Percentiles rank a stretch among this genome's conserved stretches.
These are phyloP conservation scores for Hymenopus coronatus DNA, from an alignment of 2,888 invertebrate genomes.

Conservation along the genomic window DNA sequence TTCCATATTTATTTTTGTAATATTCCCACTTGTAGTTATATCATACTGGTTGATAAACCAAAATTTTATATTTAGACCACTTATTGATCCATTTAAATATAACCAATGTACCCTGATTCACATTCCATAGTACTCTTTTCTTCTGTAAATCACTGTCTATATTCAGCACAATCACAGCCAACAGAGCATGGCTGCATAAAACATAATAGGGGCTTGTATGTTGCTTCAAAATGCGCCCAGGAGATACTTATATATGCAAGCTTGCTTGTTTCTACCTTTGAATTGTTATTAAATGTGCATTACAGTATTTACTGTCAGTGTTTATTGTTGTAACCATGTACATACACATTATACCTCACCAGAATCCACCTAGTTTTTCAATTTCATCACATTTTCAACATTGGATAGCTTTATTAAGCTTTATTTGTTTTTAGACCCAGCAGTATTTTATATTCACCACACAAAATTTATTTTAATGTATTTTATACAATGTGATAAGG, in stretches of 20 bases:
- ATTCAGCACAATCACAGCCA: neutral
- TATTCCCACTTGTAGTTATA: neutral
- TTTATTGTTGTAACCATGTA: neutral
- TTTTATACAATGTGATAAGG: neutral
- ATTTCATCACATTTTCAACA: neutral
- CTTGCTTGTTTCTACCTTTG: conserved; percentile 18
- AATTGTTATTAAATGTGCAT: neutral
- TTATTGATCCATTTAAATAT: neutral
- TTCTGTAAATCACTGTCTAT: neutral
- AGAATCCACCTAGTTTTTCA: neutral
- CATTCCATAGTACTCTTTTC: neutral
- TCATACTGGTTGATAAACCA: neutral
- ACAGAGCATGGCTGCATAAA: neutral
- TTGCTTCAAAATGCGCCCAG: neutral
- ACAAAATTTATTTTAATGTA: neutral
- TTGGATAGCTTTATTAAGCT: neutral
- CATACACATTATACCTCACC: neutral
- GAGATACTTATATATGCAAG: conserved; percentile 2
- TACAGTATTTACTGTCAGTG: conserved; percentile 5
- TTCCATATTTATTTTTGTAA: neutral
- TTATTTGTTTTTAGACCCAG: neutral
- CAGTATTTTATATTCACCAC: neutral
- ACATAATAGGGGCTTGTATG: neutral
- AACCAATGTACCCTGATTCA: neutral
- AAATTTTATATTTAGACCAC: neutral